phyloP scores from a whole-genome alignment of 2,888 invertebrate species.

The Sturmia bella region DNA sequence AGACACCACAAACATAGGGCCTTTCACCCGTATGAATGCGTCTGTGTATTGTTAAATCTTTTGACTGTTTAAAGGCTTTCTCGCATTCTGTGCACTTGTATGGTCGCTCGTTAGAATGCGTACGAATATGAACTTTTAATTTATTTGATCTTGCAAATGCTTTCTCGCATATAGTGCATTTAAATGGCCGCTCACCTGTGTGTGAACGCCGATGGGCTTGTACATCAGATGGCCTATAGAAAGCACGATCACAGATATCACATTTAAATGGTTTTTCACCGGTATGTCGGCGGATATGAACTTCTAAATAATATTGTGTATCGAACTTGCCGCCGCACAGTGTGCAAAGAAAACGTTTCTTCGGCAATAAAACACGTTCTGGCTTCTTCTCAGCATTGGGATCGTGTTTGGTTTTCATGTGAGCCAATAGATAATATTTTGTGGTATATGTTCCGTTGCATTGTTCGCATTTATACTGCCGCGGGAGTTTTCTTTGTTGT shows the following conservation, averaged over 20 bases:
- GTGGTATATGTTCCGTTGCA: conserved; percentile 78
- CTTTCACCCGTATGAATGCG: conserved; percentile 72
- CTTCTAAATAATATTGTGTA: conserved; percentile 58
- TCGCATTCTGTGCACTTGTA: conserved; percentile 76
- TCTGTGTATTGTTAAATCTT: conserved; percentile 76
- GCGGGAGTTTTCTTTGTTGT: conserved; percentile 78
- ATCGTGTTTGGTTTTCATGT: conserved; percentile 75
- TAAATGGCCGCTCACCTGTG: conserved; percentile 85
- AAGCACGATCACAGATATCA: conserved; percentile 60
- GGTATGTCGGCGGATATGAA: conserved; percentile 66
- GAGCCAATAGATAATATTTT: conserved; percentile 77
- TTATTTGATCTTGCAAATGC: conserved; percentile 74
- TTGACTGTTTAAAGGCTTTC: conserved; percentile 77
- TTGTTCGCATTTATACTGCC: conserved; percentile 75
- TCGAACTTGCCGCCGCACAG: conserved; percentile 58
- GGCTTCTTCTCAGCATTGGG: conserved; percentile 54
- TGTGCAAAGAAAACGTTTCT: conserved; percentile 63
- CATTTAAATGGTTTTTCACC: conserved; percentile 66
- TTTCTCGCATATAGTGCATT: conserved; percentile 83
- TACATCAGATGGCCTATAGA: conserved; percentile 74
- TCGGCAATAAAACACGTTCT: conserved; percentile 56
- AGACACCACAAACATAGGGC: conserved; percentile 74
- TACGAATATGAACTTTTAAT: conserved; percentile 63
- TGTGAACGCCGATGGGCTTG: conserved; percentile 86
- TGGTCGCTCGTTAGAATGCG: conserved; percentile 69